Conservation (phyloP, 2,888 invertebrate species). For the Adineta ricciae region DNA sequence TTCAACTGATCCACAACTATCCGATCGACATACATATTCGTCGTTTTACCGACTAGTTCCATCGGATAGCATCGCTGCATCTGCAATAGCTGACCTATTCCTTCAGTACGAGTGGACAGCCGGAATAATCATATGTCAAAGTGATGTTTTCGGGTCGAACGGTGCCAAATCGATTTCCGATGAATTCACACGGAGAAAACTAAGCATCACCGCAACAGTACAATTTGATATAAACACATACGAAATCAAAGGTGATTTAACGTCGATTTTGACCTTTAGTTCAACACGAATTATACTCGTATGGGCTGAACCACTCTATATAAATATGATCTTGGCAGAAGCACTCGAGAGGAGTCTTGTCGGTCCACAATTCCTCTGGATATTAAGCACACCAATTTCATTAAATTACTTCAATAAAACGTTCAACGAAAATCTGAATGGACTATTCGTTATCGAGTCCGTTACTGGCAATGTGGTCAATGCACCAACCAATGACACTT, state of each 20-base stretch:
- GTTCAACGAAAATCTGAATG: neutral
- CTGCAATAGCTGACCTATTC: neutral
- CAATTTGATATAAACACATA: neutral
- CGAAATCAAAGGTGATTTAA: neutral
- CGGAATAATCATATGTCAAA: neutral
- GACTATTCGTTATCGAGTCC: neutral
- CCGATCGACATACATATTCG: neutral
- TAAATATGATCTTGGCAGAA: neutral
- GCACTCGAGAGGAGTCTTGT: neutral
- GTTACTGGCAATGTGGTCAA: neutral
- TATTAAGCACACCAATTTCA: neutral
- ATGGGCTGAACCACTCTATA: neutral
- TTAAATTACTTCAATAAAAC: neutral
- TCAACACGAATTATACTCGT: neutral
- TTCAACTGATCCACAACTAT: neutral
- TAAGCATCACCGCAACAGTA: neutral
- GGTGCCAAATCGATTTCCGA: neutral
- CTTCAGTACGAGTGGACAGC: neutral
- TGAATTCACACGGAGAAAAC: neutral
- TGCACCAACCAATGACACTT: neutral
- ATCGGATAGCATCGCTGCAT: neutral
- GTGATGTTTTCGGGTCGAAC: neutral
- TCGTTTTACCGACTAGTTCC: neutral
- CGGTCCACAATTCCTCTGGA: neutral
- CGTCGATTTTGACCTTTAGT: neutral